phyloP scores from a whole-genome alignment of 2,113 vertebrate genomes.

The Syrrhaptes paradoxus region DNA sequence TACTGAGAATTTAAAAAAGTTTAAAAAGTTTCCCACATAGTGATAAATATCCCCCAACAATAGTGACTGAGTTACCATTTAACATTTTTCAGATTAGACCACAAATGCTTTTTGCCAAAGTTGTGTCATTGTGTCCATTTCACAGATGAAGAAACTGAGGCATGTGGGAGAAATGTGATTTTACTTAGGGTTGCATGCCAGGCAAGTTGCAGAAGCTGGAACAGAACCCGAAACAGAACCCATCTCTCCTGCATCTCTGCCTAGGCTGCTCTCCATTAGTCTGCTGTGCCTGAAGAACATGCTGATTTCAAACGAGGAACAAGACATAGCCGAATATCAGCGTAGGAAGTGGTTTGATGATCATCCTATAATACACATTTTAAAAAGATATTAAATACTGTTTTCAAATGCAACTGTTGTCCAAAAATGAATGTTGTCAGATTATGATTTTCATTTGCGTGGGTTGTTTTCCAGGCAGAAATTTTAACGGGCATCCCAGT shows the following conservation, averaged over 20 bases:
- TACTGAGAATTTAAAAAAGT: neutral
- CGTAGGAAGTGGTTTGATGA: slow-evolving; percentile 19
- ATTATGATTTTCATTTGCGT: slow-evolving; percentile 44
- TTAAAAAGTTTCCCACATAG: neutral
- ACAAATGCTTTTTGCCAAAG: neutral
- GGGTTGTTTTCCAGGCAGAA: slow-evolving; percentile 85
- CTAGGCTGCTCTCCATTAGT: neutral
- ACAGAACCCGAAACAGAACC: neutral
- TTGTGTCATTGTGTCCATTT: neutral
- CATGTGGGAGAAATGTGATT: neutral
- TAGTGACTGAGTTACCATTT: neutral
- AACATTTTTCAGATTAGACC: neutral
- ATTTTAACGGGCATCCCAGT: slow-evolving; percentile 85
- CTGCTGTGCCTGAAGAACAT: neutral
- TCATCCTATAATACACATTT: neutral
- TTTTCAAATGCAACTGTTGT: slow-evolving; percentile 27
- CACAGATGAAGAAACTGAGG: neutral
- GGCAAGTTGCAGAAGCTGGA: neutral
- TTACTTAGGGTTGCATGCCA: neutral
- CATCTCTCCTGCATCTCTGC: neutral
- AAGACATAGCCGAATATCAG: neutral
- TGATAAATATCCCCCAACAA: neutral
- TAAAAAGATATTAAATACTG: neutral
- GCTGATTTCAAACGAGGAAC: neutral
- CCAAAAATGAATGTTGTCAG: slow-evolving; percentile 40